Conservation (phyloP, 2,113 vertebrate species). For the Dicentrarchus labrax region DNA sequence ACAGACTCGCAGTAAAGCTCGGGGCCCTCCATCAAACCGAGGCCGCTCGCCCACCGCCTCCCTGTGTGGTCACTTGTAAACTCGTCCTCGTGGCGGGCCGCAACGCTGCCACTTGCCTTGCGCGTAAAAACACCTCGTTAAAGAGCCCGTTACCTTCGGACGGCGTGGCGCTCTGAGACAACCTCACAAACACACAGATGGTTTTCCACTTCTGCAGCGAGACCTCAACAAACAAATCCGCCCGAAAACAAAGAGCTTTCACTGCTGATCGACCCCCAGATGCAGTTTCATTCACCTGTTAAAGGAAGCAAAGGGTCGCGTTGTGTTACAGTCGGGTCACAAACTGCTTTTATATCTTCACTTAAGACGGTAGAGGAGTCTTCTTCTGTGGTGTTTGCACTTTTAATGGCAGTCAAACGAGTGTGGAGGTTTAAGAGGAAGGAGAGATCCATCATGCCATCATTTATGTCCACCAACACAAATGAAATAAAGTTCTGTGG, state of each 20-base stretch:
- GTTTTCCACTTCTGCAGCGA: slow-evolving; percentile 36
- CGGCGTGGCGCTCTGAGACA: slow-evolving; percentile 41
- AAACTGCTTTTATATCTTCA: background rate
- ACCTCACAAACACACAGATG: slow-evolving; percentile 47
- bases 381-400: slow-evolving; percentile 6
- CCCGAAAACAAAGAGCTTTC: slow-evolving; percentile 12
- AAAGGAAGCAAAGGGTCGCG: slow-evolving; percentile 14
- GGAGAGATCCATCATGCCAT: background rate
- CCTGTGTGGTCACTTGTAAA: slow-evolving; percentile 80
- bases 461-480: background rate
- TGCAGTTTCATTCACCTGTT: slow-evolving; percentile 62
- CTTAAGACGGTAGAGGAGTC: background rate
- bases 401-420: background rate
- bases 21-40: slow-evolving; percentile 33
- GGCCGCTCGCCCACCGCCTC: background rate
- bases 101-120: slow-evolving; percentile 59
- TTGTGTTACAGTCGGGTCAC: slow-evolving; percentile 31
- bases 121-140: slow-evolving; percentile 64
- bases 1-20: slow-evolving; percentile 48
- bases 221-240: slow-evolving; percentile 35
- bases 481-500: background rate
- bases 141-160: slow-evolving; percentile 45
- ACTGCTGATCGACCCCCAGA: slow-evolving; percentile 19
- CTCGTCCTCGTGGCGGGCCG: slow-evolving; percentile 53
- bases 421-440: background rate